phyloP scores from a whole-genome alignment of 1,140 invertebrate species.

The Trachelipus rathkii region DNA sequence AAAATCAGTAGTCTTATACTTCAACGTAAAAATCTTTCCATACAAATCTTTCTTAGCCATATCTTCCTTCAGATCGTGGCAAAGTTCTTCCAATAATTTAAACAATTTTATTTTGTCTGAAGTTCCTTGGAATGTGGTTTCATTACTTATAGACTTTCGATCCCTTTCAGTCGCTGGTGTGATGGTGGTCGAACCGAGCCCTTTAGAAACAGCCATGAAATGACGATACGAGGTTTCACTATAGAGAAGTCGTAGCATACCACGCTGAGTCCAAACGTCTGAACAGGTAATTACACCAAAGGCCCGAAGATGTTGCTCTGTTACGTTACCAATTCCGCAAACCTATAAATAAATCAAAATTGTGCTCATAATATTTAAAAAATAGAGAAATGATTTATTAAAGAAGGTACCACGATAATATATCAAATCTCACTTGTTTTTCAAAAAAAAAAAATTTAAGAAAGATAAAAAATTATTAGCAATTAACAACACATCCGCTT shows the following conservation, averaged over 20 bases:
- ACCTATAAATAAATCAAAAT: constrained; percentile 27
- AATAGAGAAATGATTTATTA: no score
- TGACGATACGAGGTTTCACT: constrained; percentile 53
- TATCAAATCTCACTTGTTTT: no score
- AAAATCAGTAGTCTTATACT: constrained; percentile 56
- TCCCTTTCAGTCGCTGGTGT: constrained; percentile 45
- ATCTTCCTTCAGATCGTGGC: constrained; percentile 51
- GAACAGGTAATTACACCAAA: constrained; percentile 54
- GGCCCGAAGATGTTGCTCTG: constrained; percentile 40
- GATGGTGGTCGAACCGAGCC: constrained; percentile 51
- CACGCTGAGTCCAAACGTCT: constrained; percentile 55
- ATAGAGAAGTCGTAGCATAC: constrained; percentile 55
- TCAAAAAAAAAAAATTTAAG: no score
- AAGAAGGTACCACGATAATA: no score
- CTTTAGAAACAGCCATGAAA: constrained; percentile 56
- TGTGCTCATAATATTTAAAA: background rate
- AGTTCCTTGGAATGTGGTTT: constrained; percentile 56
- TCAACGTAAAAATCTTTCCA: constrained; percentile 56
- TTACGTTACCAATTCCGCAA: constrained; percentile 46
- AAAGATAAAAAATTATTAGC: no score
- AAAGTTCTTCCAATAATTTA: constrained; percentile 52
- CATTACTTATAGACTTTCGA: constrained; percentile 56
- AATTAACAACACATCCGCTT: no score
- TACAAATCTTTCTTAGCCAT: constrained; percentile 48
- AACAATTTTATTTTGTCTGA: constrained; percentile 50